These are phyloP conservation scores for Tachycineta bicolor DNA, from an alignment of 2,113 vertebrate genomes.

Conservation along the genomic window DNA sequence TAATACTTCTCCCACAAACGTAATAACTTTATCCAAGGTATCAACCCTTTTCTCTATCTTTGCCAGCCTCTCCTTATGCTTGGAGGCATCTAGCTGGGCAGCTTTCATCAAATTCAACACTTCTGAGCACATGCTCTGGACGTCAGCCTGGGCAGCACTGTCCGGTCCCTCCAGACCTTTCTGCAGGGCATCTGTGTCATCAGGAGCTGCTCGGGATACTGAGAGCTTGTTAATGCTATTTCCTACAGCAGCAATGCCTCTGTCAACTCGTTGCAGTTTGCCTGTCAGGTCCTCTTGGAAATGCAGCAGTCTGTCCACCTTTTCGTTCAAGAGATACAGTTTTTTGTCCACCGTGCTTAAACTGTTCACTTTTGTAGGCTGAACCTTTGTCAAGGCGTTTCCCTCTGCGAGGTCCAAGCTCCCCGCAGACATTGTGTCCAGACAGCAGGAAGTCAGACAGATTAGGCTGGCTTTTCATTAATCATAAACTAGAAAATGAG, in stretches of 20 bases:
- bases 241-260: constrained; percentile 75
- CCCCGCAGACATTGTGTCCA: constrained; percentile 77
- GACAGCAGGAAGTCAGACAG: constrained; percentile 45
- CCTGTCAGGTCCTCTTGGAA: constrained; percentile 80
- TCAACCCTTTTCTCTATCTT: constrained; percentile 79
- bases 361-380: constrained; percentile 34
- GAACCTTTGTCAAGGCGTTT: constrained; percentile 26
- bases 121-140: constrained; percentile 68
- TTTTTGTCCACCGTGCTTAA: constrained; percentile 79
- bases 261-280: constrained; percentile 75
- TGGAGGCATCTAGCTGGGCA: constrained; percentile 70
- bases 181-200: neutral
- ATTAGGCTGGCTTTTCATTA: constrained; percentile 60
- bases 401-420: constrained; percentile 54
- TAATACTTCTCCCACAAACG: constrained; percentile 78
- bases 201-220: neutral
- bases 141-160: neutral
- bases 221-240: constrained; percentile 69
- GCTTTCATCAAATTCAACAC: constrained; percentile 76
- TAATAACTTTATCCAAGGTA: constrained; percentile 79
- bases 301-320: constrained; percentile 79
- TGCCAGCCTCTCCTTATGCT: constrained; percentile 79
- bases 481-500: neutral
- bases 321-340: constrained; percentile 77
- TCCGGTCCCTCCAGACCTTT: neutral